Evolutionary conservation across 1,140 invertebrate species (phyloP).

Genomic region (Ectropis grisescens): DNA sequence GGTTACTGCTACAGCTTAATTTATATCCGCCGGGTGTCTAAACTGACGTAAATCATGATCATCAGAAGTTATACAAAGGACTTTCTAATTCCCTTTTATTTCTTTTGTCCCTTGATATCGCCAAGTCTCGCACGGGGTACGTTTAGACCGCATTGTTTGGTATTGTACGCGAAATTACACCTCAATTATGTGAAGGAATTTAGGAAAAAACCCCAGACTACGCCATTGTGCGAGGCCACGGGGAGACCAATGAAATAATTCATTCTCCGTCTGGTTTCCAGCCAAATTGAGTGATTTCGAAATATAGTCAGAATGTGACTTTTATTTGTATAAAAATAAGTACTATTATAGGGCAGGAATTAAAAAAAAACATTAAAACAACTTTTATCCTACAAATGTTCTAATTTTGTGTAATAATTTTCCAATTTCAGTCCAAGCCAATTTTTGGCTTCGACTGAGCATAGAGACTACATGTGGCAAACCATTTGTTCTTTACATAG

Average conservation of each 20-base stretch:
- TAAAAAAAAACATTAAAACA: too few relatives aligned
- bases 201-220: constrained; percentile 20
- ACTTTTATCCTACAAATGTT: too few relatives aligned
- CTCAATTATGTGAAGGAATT: constrained; percentile 30
- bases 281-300: too few relatives aligned
- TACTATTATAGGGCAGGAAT: too few relatives aligned
- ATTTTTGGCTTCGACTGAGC: too few relatives aligned
- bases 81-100: constrained; percentile 22
- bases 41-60: constrained; percentile 33
- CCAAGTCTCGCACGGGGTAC: constrained; percentile 18
- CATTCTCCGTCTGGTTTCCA: constrained; percentile 27
- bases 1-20: constrained; percentile 15
- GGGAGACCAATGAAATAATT: constrained; percentile 30
- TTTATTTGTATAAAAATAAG: too few relatives aligned
- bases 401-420: too few relatives aligned
- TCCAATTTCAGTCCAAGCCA: too few relatives aligned
- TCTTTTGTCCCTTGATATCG: constrained; percentile 16
- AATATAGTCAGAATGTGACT: too few relatives aligned
- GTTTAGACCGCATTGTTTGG: constrained; percentile 17
- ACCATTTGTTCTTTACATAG: too few relatives aligned
- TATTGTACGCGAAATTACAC: constrained; percentile 34
- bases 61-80: constrained; percentile 19
- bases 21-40: constrained; percentile 18
- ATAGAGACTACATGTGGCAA: too few relatives aligned
- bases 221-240: constrained; percentile 20